phyloP scores from a whole-genome alignment of 2,113 vertebrate genomes.

The Indri indri region DNA sequence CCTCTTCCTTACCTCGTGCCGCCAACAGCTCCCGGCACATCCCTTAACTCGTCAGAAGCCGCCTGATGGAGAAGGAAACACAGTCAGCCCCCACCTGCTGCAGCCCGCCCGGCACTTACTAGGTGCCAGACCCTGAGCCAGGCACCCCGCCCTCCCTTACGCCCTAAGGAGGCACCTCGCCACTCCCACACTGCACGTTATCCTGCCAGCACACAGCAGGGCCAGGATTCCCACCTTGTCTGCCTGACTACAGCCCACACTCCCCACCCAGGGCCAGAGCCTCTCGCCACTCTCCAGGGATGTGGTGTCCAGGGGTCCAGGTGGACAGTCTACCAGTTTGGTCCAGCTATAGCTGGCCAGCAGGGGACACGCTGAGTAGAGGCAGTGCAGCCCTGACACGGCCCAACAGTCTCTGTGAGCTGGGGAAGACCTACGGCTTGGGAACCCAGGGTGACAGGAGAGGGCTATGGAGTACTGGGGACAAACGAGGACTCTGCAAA shows the following conservation, averaged over 20 bases:
- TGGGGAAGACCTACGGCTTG: background rate
- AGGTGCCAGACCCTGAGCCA: background rate
- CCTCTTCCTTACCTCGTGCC: conserved; percentile 78
- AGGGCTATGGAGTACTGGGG: background rate
- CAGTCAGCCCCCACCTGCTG: background rate
- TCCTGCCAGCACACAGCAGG: background rate
- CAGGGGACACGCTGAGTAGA: background rate
- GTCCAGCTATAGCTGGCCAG: background rate
- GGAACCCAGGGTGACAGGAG: background rate
- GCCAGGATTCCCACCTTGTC: background rate
- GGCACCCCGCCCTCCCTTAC: background rate
- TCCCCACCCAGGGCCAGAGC: background rate
- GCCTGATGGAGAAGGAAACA: conserved; percentile 70
- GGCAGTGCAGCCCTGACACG: background rate
- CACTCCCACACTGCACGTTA: background rate
- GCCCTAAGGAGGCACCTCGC: background rate
- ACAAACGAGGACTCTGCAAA: background rate
- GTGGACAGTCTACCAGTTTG: background rate
- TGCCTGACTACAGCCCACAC: background rate
- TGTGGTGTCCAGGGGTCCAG: background rate
- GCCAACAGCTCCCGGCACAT: conserved; percentile 73
- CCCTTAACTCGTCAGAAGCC: conserved; percentile 65
- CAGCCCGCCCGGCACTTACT: background rate
- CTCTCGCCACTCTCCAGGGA: background rate
- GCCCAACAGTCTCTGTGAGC: background rate